These are phyloP conservation scores for Pogonus chalceus DNA, from an alignment of 1,140 invertebrate genomes.

Conservation along the genomic window DNA sequence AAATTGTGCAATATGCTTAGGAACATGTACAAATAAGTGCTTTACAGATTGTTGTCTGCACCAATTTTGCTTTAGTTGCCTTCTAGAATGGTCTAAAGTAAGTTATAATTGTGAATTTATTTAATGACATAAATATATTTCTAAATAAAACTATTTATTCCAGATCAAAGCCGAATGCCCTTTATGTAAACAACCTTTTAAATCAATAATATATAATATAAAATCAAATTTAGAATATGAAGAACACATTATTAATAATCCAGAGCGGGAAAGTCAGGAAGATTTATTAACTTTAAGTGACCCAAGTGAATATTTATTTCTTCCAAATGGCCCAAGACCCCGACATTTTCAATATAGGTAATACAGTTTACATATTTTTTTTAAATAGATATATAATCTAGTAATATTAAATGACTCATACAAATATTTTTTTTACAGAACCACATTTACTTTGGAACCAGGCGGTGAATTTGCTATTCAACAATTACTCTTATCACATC, in stretches of 20 bases:
- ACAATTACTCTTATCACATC: conserved; percentile 42
- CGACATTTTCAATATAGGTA: conserved; percentile 34
- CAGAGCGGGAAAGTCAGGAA: conserved; percentile 25
- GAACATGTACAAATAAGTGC: conserved; percentile 74
- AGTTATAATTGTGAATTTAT: conserved; percentile 20
- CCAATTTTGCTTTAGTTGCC: conserved; percentile 87
- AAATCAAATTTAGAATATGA: conserved; percentile 79
- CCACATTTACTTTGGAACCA: conserved; percentile 46
- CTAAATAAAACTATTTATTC: conserved; percentile 10
- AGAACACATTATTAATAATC: conserved; percentile 58
- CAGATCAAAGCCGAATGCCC: conserved; percentile 88
- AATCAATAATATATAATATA: conserved; percentile 86
- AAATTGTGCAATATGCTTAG: conserved; percentile 86
- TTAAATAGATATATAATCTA: too few relatives aligned
- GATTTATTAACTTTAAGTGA: conserved; percentile 20
- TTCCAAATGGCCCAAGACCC: conserved; percentile 17
- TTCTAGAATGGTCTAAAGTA: conserved; percentile 89
- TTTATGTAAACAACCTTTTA: conserved; percentile 84
- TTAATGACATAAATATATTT: not conserved
- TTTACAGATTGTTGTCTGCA: conserved; percentile 88
- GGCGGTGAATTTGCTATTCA: conserved; percentile 42
- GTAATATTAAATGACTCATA: too few relatives aligned
- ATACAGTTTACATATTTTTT: not conserved
- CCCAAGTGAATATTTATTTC: conserved; percentile 14
- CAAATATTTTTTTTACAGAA: conserved; percentile 35